These are phyloP conservation scores for Planococcus citri DNA, from an alignment of 1,140 invertebrate genomes.

Conservation along the genomic window DNA sequence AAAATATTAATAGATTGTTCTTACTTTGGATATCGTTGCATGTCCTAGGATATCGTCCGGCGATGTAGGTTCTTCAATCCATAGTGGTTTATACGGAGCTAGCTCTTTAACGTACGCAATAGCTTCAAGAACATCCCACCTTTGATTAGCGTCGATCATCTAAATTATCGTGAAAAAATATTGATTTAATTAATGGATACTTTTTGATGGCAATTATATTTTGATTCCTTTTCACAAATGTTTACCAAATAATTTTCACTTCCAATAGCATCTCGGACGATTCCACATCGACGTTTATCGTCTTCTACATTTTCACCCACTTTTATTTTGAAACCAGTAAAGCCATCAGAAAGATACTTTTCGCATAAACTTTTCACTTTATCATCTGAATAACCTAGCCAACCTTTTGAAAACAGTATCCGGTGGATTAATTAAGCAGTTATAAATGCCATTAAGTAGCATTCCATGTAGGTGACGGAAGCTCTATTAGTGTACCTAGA, in stretches of 20 bases:
- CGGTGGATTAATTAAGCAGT: too few species aligned
- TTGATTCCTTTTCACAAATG: too few species aligned
- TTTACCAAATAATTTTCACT: constrained; percentile 53
- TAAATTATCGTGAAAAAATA: constrained; percentile 33
- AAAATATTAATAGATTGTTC: not conserved
- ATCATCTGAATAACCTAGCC: constrained; percentile 64
- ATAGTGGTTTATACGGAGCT: constrained; percentile 56
- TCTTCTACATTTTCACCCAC: constrained; percentile 70
- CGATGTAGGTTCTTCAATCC: constrained; percentile 90
- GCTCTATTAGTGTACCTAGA: constrained; percentile 28
- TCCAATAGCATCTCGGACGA: constrained; percentile 66
- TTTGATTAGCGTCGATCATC: constrained; percentile 88
- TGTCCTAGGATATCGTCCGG: constrained; percentile 83
- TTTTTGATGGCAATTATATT: constrained; percentile 13
- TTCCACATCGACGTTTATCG: constrained; percentile 54
- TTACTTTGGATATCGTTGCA: constrained; percentile 52
- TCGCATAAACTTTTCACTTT: constrained; percentile 52
- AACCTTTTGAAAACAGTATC: constrained; percentile 45
- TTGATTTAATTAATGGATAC: constrained; percentile 2
- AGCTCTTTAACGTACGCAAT: constrained; percentile 74
- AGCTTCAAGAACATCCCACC: constrained; percentile 73
- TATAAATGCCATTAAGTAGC: too few species aligned
- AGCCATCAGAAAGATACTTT: constrained; percentile 59
- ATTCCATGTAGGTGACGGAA: too few species aligned
- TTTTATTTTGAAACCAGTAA: constrained; percentile 77